Evolutionary conservation across 2,888 invertebrate genomes (phyloP).

Genomic region (Pandemis heparana): DNA sequence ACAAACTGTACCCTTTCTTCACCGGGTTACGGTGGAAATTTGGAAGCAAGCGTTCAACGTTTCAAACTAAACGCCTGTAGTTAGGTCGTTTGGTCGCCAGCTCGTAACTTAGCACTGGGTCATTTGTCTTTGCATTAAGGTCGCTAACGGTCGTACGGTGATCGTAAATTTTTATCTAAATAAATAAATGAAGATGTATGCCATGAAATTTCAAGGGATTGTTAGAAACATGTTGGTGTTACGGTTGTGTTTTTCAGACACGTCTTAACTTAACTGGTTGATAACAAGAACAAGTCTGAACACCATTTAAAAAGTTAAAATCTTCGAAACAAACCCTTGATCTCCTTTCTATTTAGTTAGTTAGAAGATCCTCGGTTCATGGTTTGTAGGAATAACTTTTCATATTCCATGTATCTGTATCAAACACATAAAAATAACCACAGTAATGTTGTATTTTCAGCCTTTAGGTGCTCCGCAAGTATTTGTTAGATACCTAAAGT

Average conservation of each 20-base stretch:
- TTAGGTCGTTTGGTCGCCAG: slow-evolving; percentile 51
- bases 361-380: too few species aligned
- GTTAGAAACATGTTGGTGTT: background rate
- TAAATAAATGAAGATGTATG: slow-evolving; percentile 54
- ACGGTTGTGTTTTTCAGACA: background rate
- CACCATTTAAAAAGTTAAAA: too few species aligned
- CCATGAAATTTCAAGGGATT: slow-evolving; percentile 32
- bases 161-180: slow-evolving; percentile 54
- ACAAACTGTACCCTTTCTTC: background rate
- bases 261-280: too few species aligned
- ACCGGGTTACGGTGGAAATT: slow-evolving; percentile 6
- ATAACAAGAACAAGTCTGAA: too few species aligned
- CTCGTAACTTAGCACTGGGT: slow-evolving; percentile 49
- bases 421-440: too few species aligned
- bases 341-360: too few species aligned
- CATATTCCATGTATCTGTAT: too few species aligned
- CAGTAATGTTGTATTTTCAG: too few species aligned
- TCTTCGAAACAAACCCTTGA: too few species aligned
- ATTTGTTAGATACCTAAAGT: background rate
- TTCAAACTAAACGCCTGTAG: slow-evolving; percentile 27
- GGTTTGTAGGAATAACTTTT: too few species aligned
- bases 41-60: background rate
- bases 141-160: slow-evolving; percentile 38
- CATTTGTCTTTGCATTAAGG: slow-evolving; percentile 56
- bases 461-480: too few species aligned